phyloP scores from a whole-genome alignment of 2,113 vertebrate genomes.

The Oxyura jamaicensis region DNA sequence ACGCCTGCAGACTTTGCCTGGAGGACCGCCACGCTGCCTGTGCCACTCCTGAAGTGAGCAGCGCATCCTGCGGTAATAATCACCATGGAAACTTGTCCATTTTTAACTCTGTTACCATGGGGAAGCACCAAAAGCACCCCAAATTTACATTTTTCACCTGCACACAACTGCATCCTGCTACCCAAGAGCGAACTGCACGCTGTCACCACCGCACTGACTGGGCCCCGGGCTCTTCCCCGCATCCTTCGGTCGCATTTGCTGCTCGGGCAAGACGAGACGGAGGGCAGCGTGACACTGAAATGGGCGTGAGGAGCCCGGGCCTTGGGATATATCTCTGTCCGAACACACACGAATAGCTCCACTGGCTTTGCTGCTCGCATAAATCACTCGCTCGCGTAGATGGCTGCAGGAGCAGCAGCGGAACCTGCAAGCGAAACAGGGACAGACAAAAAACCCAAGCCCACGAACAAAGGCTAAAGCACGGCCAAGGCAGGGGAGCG shows the following conservation, averaged over 20 bases:
- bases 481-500: background rate
- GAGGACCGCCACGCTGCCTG: fast-evolving
- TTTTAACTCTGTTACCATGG: constrained; percentile 72
- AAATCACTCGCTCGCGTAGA: background rate
- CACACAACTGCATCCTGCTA: background rate
- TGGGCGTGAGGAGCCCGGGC: background rate
- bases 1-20: background rate
- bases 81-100: constrained; percentile 73
- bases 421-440: background rate
- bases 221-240: fast-evolving
- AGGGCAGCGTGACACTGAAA: background rate
- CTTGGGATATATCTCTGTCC: background rate
- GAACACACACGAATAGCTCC: background rate
- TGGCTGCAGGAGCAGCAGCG: background rate
- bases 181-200: background rate
- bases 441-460: background rate
- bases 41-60: constrained; percentile 42
- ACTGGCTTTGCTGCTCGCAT: background rate
- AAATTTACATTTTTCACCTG: constrained; percentile 43
- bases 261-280: background rate
- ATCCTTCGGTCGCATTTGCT: fast-evolving
- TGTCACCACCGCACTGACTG: fast-evolving
- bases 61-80: constrained; percentile 46
- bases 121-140: constrained; percentile 40
- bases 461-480: background rate